Percentiles rank a stretch among this genome's conserved stretches.
Conservation (phyloP, 2,888 invertebrate genomes). For the Diabrotica balteata region DNA sequence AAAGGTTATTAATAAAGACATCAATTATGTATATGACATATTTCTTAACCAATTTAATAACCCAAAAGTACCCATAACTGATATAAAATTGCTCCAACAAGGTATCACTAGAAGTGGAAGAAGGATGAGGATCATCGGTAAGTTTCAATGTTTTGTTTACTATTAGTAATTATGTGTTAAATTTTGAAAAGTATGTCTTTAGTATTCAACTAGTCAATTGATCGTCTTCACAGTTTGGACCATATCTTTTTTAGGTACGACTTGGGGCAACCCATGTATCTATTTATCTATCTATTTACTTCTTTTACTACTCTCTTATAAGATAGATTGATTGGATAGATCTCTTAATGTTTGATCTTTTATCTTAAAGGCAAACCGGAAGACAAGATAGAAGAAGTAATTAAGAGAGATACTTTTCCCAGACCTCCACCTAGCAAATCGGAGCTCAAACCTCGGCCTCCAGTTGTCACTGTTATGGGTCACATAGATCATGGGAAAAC, state of each 20-base stretch:
- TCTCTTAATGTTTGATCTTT: slow-evolving; percentile 3
- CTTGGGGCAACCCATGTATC: background rate
- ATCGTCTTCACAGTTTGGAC: no score
- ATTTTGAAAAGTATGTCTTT: no score
- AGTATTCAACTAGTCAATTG: no score
- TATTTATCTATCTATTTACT: no score
- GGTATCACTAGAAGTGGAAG: slow-evolving; percentile 54
- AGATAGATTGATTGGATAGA: no score
- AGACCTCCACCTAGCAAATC: slow-evolving; percentile 72
- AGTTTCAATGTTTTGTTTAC: slow-evolving; percentile 11
- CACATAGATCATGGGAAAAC: slow-evolving; percentile 99
- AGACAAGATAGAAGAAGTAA: slow-evolving; percentile 39
- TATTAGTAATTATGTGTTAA: no score
- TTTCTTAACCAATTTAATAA: slow-evolving; percentile 51
- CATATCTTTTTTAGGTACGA: slow-evolving; percentile 43
- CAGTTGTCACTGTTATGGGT: slow-evolving; percentile 98
- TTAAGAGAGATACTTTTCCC: slow-evolving; percentile 62
- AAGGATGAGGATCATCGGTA: slow-evolving; percentile 55
- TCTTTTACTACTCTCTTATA: no score
- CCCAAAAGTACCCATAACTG: slow-evolving; percentile 49
- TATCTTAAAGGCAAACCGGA: slow-evolving; percentile 45
- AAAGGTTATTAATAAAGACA: slow-evolving; percentile 66
- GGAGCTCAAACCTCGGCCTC: slow-evolving; percentile 77
- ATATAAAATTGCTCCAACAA: slow-evolving; percentile 54
- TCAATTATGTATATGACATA: slow-evolving; percentile 64